A percentile compares a stretch with the other conserved stretches of the same genome.
Conservation (phyloP, 2,888 invertebrate genomes). For the Drosophila austrosaltans region DNA sequence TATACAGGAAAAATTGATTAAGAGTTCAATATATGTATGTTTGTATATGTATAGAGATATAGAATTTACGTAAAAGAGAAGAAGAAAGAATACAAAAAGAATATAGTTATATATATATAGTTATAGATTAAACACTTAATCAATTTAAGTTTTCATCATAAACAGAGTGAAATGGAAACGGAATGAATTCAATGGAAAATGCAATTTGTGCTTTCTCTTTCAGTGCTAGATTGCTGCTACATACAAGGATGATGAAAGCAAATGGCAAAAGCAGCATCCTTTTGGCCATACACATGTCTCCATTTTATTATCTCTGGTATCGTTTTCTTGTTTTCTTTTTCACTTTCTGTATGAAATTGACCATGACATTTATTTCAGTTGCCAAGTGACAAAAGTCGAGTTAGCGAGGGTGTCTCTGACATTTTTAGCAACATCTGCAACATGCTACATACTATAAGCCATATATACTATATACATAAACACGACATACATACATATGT, state of each 20-base stretch:
- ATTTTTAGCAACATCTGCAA: slow-evolving; percentile 7
- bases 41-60: slow-evolving; percentile 28
- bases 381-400: slow-evolving; percentile 24
- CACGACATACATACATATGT: slow-evolving; percentile 38
- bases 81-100: slow-evolving; percentile 66
- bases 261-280: slow-evolving; percentile 11
- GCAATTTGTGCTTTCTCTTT: slow-evolving; percentile 17
- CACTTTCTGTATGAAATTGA: slow-evolving; percentile 50
- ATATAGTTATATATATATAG: slow-evolving; percentile 55
- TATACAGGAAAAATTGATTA: slow-evolving; percentile 29
- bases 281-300: neutral
- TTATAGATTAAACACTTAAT: slow-evolving; percentile 58
- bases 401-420: slow-evolving; percentile 20
- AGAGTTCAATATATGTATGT: slow-evolving; percentile 9
- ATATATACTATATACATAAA: slow-evolving; percentile 16
- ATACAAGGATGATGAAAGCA: slow-evolving; percentile 10
- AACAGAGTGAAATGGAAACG: slow-evolving; percentile 58
- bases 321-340: neutral
- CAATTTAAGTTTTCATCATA: slow-evolving; percentile 36
- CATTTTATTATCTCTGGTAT: neutral
- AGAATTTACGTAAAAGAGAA: slow-evolving; percentile 67
- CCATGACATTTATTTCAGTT: slow-evolving; percentile 60
- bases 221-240: neutral
- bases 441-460: slow-evolving; percentile 19
- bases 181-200: slow-evolving; percentile 31